A percentile compares a stretch with the other conserved stretches of the same genome.
Evolutionary conservation across 53 echinoderm and acorn worm genomes (phyloP).

Genomic region (Henricia sp.): DNA sequence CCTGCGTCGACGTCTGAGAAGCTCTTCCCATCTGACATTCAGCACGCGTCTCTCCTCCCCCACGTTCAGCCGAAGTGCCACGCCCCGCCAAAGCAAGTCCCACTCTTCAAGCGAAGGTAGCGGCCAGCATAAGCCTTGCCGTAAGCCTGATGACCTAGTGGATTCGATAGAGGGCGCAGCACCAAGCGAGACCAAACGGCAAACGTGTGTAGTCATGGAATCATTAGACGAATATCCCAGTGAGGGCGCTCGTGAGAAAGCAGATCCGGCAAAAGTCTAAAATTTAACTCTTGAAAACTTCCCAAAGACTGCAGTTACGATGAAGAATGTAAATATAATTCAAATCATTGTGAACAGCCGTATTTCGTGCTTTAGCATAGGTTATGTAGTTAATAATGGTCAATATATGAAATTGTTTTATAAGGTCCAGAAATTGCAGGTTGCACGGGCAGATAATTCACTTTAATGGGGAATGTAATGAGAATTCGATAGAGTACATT

Average conservation of each 20-base stretch:
- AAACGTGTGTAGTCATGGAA: conserved; percentile 39
- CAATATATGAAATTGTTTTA: no score
- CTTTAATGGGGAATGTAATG: no score
- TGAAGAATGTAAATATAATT: no score
- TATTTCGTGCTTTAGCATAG: no score
- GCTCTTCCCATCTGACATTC: background rate
- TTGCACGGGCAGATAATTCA: no score
- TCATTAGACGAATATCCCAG: background rate
- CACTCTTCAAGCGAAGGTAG: conserved; percentile 50
- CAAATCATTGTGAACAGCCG: no score
- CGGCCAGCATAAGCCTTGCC: conserved; percentile 2
- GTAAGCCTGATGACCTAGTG: background rate
- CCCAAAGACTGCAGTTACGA: no score
- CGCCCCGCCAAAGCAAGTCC: conserved; percentile 48
- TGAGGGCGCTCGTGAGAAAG: background rate
- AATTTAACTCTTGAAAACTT: no score
- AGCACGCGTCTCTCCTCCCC: conserved; percentile 25
- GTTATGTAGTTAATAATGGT: no score
- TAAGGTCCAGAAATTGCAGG: no score
- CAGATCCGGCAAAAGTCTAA: background rate
- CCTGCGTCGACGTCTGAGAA: background rate
- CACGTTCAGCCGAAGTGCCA: conserved; percentile 5
- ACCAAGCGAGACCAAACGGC: background rate
- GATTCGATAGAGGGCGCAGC: background rate
- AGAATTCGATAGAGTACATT: no score